Evolutionary conservation across 2,888 invertebrate species (phyloP), one percentile per base, ranked within the genome.

Genomic region (Eristalinus aeneus): DNA sequence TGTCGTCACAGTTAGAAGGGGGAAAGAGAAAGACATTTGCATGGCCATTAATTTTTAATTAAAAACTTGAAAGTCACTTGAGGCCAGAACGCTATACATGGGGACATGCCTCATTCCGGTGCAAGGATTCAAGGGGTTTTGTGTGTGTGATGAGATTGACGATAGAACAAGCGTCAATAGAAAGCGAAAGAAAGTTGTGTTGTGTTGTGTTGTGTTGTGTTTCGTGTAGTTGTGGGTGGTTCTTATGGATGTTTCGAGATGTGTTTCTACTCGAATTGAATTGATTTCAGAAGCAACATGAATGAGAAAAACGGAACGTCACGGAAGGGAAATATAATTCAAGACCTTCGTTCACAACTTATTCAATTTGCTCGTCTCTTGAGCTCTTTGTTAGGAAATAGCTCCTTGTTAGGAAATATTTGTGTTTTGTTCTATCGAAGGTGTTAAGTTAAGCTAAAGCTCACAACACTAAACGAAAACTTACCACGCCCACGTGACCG

Each of bases 21-120:
- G 34, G 16, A 32, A 32, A 78, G 46, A 67, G 71, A 53, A 22
- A 56, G 61, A 68, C 34, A 64, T 79, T 84, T 84, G 81, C 80
- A 73, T 77, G 81, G 76, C 75, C 80, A 85, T 85, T 85, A 81
- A 85, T 85, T 85, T 85, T 85, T 81, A 85, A 85, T 85, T 81
- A 85, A 85, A 85, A 85, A 81, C 74, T 85, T 73, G 76, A 81
- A 76, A 85, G 73, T 85, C 81, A 69, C 68, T 80, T 73, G 58
- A 34, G 74, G 74, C 53, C 60, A 32, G 64, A 65, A 39, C 12
- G 64, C 27, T 27, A 27, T 63, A 20, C 12, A 65, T n/a, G 39
- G 16, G 46, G 46, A 46, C 67, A 20, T 6, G 4, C 11, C 12
- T 27, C 46, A 23, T 31, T 32, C n/a, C 16, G 39, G 16, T 8